phyloP scores from a whole-genome alignment of 2,113 vertebrate species.

The Urocitellus parryii region DNA sequence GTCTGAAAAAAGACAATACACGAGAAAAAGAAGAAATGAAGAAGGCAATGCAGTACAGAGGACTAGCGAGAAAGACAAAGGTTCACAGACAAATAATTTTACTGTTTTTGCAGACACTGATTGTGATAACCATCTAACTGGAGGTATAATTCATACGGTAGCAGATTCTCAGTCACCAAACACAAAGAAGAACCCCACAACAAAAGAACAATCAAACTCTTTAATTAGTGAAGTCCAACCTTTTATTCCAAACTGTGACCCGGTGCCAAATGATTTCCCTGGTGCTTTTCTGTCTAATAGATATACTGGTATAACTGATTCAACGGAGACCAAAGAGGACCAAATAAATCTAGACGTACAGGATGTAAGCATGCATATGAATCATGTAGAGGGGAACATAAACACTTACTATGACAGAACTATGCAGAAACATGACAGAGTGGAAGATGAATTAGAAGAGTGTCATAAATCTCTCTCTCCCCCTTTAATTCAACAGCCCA shows the following conservation, averaged over 20 bases:
- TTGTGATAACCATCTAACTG: conserved; percentile 80
- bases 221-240: conserved; percentile 83
- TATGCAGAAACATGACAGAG: conserved; percentile 85
- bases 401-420: conserved; percentile 83
- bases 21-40: conserved; percentile 83
- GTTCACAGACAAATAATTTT: conserved; percentile 65
- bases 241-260: conserved; percentile 86
- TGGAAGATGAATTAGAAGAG: conserved; percentile 79
- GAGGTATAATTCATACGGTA: conserved; percentile 81
- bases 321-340: conserved; percentile 89
- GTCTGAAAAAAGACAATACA: conserved; percentile 88
- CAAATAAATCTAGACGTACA: conserved; percentile 79
- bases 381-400: conserved; percentile 75
- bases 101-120: conserved; percentile 65
- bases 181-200: conserved; percentile 77
- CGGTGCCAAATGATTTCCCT: conserved; percentile 85
- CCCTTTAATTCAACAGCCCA: conserved; percentile 89
- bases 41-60: conserved; percentile 70
- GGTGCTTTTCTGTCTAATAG: conserved; percentile 86
- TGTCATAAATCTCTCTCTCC: conserved; percentile 85
- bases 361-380: conserved; percentile 78
- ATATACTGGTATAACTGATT: conserved; percentile 83
- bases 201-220: conserved; percentile 82
- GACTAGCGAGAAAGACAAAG: conserved; percentile 64
- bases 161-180: conserved; percentile 70